Percentiles rank a stretch among this genome's conserved stretches.
Evolutionary conservation across 2,113 vertebrate species (phyloP).

Genomic region (Lipophrys pholis): DNA sequence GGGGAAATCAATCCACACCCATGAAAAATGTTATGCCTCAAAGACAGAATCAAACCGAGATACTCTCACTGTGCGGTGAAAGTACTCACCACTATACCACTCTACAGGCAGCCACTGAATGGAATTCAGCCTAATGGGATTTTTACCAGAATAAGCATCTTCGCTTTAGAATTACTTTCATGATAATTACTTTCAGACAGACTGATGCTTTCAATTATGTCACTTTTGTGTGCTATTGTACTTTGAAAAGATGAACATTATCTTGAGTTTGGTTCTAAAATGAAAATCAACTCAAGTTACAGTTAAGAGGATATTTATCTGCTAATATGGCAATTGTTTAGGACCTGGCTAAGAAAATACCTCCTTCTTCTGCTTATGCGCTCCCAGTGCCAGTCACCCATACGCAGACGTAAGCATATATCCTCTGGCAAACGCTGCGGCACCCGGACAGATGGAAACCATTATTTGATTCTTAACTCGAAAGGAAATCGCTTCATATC

Average conservation of each 20-base stretch:
- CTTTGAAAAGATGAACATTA: not conserved
- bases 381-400: slow-evolving; percentile 21
- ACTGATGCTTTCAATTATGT: not conserved
- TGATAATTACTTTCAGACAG: too few species aligned
- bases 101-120: too few species aligned
- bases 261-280: slow-evolving; percentile 19
- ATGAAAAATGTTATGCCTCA: too few species aligned
- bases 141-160: too few species aligned
- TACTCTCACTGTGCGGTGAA: too few species aligned
- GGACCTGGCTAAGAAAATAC: not conserved
- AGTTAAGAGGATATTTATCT: not conserved
- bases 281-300: not conserved
- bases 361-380: slow-evolving; percentile 13
- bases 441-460: slow-evolving; percentile 70
- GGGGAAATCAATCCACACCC: too few species aligned
- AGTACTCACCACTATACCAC: too few species aligned
- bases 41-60: too few species aligned
- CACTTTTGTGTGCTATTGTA: not conserved
- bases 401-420: slow-evolving; percentile 18
- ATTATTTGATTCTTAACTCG: slow-evolving; percentile 79
- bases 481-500: slow-evolving; percentile 77
- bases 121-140: too few species aligned
- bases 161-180: too few species aligned
- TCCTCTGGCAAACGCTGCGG: slow-evolving; percentile 36
- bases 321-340: not conserved